Evolutionary conservation across 2,797 vertebrate species (phyloP), one percentile per base, ranked within the genome.

Genomic region (Trichosurus vulpecula): DNA sequence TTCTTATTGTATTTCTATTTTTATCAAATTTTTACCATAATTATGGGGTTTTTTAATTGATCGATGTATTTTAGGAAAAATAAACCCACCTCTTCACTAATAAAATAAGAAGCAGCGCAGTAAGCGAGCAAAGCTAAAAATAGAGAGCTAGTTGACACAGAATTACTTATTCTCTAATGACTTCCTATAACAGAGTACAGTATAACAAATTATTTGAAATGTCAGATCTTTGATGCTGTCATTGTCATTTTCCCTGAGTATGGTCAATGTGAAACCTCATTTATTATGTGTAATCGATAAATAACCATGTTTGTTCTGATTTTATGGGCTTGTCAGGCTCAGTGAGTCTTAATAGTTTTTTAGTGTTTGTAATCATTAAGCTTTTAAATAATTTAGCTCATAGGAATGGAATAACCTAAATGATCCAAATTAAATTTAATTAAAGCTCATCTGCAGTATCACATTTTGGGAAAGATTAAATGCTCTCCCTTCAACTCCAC

Each of bases 201-300:
- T 95, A 47, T 4, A 93, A 35, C 3, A 97, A 96, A 94, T 61
- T 90, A 91, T 95, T 14, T 52, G 27, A 96, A 94, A 96, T 10
- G 1, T 52, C 90, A 90, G 66, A 2, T 19, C 55, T 54, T 19
- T 19, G 54, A 94, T 22, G 66, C 41, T 5, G 22, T 35, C 0
- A 87, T 56, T 66, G 54, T 92, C 1, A n/a, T 55, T 94, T 96
- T 96, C 61, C 92, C 53, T 91, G n/a, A 89, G 11, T 93, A 2
- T 96, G 5, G 52, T 95, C 6, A 95, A 94, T 74, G 57, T 3
- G 31, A 94, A 0, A 14, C 47, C 9, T 1, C 27, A 35, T 96
- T 96, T 92, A 66, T 55, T 41, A 90, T 35, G 10, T 95, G 0
- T 27, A 95, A 95, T 96, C n/a, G 29, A 25, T n/a, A 90, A 6